Evolutionary conservation across 2,113 vertebrate species (phyloP).

Genomic region (Sorex araneus): DNA sequence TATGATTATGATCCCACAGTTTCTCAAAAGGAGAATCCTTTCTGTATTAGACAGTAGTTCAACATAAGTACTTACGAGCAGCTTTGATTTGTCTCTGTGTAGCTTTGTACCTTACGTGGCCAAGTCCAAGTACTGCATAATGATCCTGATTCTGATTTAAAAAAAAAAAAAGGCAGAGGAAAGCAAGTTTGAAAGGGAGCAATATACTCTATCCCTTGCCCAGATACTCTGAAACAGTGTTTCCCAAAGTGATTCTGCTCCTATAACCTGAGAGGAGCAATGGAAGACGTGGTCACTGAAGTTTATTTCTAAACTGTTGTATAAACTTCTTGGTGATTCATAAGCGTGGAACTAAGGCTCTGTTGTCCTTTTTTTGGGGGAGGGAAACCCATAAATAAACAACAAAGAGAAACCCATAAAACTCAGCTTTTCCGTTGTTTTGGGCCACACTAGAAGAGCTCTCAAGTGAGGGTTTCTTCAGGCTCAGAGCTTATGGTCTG

Average conservation of each 20-base stretch:
- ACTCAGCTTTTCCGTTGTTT: neutral
- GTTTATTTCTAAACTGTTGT: neutral
- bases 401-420: conserved; percentile 16
- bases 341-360: neutral
- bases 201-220: neutral
- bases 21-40: conserved; percentile 52
- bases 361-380: neutral
- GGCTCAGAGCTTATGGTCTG: too few relatives aligned
- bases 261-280: too few relatives aligned
- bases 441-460: too few relatives aligned
- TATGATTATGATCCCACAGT: neutral
- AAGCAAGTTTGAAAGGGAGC: conserved; percentile 53
- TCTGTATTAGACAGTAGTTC: conserved; percentile 6
- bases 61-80: conserved; percentile 94
- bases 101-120: conserved; percentile 95
- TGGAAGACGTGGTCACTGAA: too few relatives aligned
- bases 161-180: conserved; percentile 58
- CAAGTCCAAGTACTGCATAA: conserved; percentile 96
- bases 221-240: neutral
- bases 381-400: neutral
- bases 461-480: too few relatives aligned
- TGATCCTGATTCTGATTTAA: conserved; percentile 97
- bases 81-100: conserved; percentile 99
- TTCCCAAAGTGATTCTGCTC: neutral
- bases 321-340: neutral